A percentile compares a stretch with the other conserved stretches of the same genome.
Evolutionary conservation across 2,888 invertebrate species (phyloP).

Genomic region (Machimus rusticus): DNA sequence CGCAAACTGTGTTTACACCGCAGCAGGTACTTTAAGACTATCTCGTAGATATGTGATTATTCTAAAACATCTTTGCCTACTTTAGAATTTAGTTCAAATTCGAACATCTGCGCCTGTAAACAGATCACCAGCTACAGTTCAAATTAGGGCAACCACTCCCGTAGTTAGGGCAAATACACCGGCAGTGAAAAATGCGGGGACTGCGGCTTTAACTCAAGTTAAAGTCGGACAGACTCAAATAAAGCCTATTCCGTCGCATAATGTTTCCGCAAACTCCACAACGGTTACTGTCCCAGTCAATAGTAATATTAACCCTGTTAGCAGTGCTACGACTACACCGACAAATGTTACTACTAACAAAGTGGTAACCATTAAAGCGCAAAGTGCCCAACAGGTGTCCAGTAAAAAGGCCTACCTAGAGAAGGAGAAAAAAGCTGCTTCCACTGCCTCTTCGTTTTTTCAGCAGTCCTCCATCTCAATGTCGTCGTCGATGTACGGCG

Average conservation of each 20-base stretch:
- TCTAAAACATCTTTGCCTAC: not conserved
- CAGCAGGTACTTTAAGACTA: conserved; percentile 44
- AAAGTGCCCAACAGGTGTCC: conserved; percentile 62
- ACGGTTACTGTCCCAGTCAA: conserved; percentile 54
- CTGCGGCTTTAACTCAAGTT: conserved; percentile 54
- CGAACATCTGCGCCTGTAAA: conserved; percentile 50
- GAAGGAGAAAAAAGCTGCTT: conserved; percentile 74
- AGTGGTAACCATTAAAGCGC: conserved; percentile 56
- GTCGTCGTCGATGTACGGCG: conserved; percentile 71
- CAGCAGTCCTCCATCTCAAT: conserved; percentile 64
- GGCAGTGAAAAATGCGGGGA: conserved; percentile 50
- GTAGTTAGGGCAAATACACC: conserved; percentile 51
- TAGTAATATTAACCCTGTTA: conserved; percentile 46
- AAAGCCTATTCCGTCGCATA: conserved; percentile 55
- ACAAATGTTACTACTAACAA: conserved; percentile 51
- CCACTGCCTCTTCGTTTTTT: conserved; percentile 63
- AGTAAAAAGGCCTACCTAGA: conserved; percentile 72
- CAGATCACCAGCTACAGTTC: conserved; percentile 58
- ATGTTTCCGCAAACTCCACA: conserved; percentile 33
- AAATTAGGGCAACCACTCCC: conserved; percentile 57
- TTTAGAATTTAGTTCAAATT: conserved; percentile 61
- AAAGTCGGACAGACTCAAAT: conserved; percentile 63
- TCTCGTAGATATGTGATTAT: not conserved
- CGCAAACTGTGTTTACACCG: conserved; percentile 46
- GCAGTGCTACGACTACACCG: conserved; percentile 50